Evolutionary conservation across 2,888 invertebrate genomes (phyloP), one percentile per base, ranked within the genome.

Genomic region (Selenia dentaria): DNA sequence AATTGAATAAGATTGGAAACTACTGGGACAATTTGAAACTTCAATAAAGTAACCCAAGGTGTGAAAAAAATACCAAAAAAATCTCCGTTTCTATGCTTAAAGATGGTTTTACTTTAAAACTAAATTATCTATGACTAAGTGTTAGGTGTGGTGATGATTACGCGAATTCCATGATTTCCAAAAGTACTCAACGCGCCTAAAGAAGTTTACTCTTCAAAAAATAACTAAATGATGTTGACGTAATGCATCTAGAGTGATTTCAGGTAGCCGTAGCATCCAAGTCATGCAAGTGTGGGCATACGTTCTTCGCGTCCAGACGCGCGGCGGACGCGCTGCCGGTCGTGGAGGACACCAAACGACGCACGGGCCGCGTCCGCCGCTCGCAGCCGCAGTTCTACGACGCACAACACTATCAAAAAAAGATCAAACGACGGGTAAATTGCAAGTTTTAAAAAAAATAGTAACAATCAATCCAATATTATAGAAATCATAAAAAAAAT

Each of bases 221-320:
- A 16, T 16, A 3, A 4, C 4, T 3, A 3, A 16, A 16, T 16
- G 16, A 16, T 16, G n/a, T n/a, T n/a, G n/a, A 3, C 16, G 16
- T 16, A 16, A 16, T 4, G 4, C 4, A 16, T 3, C 16, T n/a
- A n/a, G n/a, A n/a, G 8, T 24, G 6, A 10, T 26, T 69, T 0
- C 74, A 96, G 96, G 95, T 96, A 49, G 96, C 96, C 1, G 96
- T 96, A 13, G 96, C 96, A 0, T 95, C 96, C 16, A 96, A 96
- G 76, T 93, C 95, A 0, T 97, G 96, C 74, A 95, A 94, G 29
- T 96, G 96, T 70, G 96, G 96, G 0, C 95, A 96, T 79, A 94
- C 94, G 2, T 96, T 96, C 83, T 95, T 95, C 67, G 92, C 94
- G 58, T 92, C 95, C 0, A 91, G 95, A 1, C 90, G 94, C 35